Evolutionary conservation across 2,888 invertebrate species (phyloP), one percentile per base, ranked within the genome.

Genomic region (Terebella lapidaria): DNA sequence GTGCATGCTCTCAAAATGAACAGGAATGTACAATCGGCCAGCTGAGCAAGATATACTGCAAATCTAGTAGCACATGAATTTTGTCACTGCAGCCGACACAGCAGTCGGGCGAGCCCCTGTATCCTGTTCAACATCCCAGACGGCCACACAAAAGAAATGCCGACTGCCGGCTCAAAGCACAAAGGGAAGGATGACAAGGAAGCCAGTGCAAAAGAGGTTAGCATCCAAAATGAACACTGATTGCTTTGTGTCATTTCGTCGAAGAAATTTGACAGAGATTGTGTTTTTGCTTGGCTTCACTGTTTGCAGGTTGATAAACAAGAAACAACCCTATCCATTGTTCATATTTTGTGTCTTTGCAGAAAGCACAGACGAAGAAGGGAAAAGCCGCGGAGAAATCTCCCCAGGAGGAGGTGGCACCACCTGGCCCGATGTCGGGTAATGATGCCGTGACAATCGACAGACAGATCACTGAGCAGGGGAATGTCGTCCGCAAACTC

Each of bases 71-170:
- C n/a, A 35, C 42, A 15, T 10, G 10, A 35, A 10, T 35, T 35
- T 35, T 35, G n/a, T 28, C 18, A 20, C 70, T 66, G 55, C 57
- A 91, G 89, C 68, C 81, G 85, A 47, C 85, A 87, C 77, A 87
- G 89, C 0, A 86, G 87, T 46, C 85, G 86, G 26, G 85, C 86
- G 68, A 85, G 87, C 30, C 92, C 95, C 0, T 84, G 94, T 61
- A 84, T 95, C 51, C 83, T 99, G 53, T 90, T 97, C 79, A 89
- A 90, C 72, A 89, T 99, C 71, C 99, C 99, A 0, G 99, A 99
- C 83, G 99, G 97, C 53, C 90, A 90, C 76, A 86, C 87, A 26
- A 91, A 91, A 78, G 89, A 89, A 67, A 86, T 86, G 83, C 87
- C 89, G 0, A 84, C 86, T 2, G 67, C 75, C 47, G 80, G 79